Percentiles rank a stretch among this genome's conserved stretches.
Conservation (phyloP, 2,113 vertebrate genomes). For the Ceyx margarethae region DNA sequence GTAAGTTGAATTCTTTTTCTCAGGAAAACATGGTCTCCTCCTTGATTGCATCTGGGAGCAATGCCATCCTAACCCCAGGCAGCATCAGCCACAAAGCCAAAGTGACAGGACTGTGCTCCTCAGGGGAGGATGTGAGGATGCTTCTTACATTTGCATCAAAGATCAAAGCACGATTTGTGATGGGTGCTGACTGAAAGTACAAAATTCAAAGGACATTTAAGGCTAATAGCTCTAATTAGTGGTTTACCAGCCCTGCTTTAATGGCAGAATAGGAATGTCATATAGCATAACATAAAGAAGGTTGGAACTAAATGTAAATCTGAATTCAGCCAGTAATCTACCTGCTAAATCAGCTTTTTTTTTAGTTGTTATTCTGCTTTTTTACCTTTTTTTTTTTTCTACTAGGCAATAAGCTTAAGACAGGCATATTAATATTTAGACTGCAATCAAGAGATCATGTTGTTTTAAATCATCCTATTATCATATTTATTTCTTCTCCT, state of each 20-base stretch:
- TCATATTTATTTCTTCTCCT: constrained; percentile 29
- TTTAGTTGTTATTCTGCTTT: neutral
- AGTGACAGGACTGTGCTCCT: constrained; percentile 9
- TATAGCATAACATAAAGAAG: neutral
- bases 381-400: neutral
- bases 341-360: neutral
- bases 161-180: constrained; percentile 23
- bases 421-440: constrained; percentile 25
- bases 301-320: neutral
- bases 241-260: neutral
- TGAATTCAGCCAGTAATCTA: neutral
- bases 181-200: neutral
- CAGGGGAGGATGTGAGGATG: neutral
- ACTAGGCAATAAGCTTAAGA: neutral
- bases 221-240: constrained; percentile 23
- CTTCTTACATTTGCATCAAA: constrained; percentile 33
- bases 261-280: neutral
- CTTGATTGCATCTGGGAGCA: neutral
- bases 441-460: constrained; percentile 24
- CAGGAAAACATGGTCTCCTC: neutral
- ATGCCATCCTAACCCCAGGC: constrained; percentile 8
- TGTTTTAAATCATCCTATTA: constrained; percentile 50
- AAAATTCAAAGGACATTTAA: constrained; percentile 40
- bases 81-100: constrained; percentile 8
- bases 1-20: neutral